These are phyloP conservation scores for Drosophila buzzatii DNA, from an alignment of 2,888 invertebrate species.

Conservation along the genomic window DNA sequence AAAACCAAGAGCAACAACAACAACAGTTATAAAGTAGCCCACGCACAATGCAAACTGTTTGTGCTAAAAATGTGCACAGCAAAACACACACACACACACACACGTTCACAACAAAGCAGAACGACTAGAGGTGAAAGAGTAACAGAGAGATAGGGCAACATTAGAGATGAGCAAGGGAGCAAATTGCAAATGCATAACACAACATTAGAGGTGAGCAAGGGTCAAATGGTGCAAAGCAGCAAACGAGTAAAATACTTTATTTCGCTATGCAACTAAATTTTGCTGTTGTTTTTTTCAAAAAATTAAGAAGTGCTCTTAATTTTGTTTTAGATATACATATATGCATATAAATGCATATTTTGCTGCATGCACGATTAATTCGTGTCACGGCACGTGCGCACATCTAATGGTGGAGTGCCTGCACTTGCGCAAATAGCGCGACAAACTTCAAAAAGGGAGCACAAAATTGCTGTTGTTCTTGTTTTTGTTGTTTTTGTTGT, in stretches of 20 bases:
- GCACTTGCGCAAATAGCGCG: conserved; percentile 81
- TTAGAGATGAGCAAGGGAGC: conserved; percentile 38
- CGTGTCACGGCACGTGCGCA: conserved; percentile 52
- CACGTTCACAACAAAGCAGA: conserved; percentile 8
- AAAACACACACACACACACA: conserved; percentile 14
- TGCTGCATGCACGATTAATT: conserved; percentile 8
- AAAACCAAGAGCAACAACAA: conserved; percentile 5
- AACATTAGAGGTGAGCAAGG: conserved; percentile 26
- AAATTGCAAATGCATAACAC: background rate
- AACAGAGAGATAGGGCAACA: background rate
- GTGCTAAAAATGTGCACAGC: conserved; percentile 38
- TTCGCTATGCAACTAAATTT: background rate
- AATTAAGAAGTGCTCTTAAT: background rate
- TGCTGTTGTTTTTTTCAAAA: background rate
- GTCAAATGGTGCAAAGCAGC: background rate
- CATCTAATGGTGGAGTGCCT: conserved; percentile 56
- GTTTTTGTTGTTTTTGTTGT: conserved; percentile 25
- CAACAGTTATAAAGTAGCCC: conserved; percentile 47
- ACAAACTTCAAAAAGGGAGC: conserved; percentile 79
- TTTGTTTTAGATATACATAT: background rate
- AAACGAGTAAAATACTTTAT: background rate
- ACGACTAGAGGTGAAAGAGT: background rate
- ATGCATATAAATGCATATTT: background rate
- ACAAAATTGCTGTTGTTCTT: conserved; percentile 47
- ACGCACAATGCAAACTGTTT: conserved; percentile 50